Percentiles rank a stretch among this genome's conserved stretches.
phyloP scores from a whole-genome alignment of 30 jellyfish, hydroid and myxozoan genomes.

The Hydractinia echinata region DNA sequence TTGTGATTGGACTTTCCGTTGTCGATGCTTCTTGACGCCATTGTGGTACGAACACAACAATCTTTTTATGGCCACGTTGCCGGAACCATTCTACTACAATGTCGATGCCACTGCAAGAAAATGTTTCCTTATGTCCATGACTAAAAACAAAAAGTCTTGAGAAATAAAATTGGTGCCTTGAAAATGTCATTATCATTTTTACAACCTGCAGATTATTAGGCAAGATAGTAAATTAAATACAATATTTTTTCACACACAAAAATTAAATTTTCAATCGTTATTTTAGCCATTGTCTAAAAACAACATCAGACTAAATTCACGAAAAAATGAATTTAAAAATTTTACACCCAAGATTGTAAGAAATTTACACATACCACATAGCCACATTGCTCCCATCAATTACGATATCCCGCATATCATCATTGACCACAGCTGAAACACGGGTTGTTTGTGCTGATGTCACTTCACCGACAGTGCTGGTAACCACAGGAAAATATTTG shows the following conservation, averaged over 20 bases:
- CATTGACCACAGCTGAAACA: not conserved
- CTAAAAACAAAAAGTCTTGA: slow-evolving; percentile 31
- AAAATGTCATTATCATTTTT: not conserved
- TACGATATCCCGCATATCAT: slow-evolving; percentile 55
- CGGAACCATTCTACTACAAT: slow-evolving; percentile 74
- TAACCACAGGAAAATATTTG: slow-evolving; percentile 2
- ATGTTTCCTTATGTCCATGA: slow-evolving; percentile 81
- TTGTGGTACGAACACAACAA: slow-evolving; percentile 83
- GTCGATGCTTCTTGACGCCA: slow-evolving; percentile 84
- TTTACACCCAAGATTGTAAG: not conserved
- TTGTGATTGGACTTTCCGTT: slow-evolving; percentile 72
- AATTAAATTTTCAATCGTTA: too few species aligned
- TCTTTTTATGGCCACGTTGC: slow-evolving; percentile 75
- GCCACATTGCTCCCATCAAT: slow-evolving; percentile 97
- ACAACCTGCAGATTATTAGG: too few species aligned
- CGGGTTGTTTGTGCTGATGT: slow-evolving; percentile 21
- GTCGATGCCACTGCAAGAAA: slow-evolving; percentile 74
- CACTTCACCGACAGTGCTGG: slow-evolving; percentile 21
- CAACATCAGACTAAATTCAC: not conserved
- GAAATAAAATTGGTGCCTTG: too few species aligned
- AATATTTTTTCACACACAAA: too few species aligned
- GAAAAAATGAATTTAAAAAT: not conserved
- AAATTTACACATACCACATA: slow-evolving; percentile 60
- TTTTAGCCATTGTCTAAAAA: too few species aligned
- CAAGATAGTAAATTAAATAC: too few species aligned